Base-by-base conservation (phyloP, 2,888 invertebrate genomes). In the Platycheirus rosarum region DNA sequence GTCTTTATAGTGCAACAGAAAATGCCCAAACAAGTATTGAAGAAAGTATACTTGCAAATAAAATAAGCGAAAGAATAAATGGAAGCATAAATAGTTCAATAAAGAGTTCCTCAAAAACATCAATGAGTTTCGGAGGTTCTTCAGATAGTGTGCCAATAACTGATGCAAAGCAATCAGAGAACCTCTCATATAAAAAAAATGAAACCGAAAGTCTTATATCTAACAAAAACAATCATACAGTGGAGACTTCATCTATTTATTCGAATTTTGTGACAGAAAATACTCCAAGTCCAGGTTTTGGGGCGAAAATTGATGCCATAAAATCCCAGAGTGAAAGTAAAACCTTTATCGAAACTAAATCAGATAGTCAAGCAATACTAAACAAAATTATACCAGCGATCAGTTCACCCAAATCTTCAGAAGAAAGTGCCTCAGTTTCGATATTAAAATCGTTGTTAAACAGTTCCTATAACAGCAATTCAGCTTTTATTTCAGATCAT, bases 371-470 rank as follows among this genome's bases (percentile, higher is more conserved):
- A 23, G 14, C 13, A 14, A 9, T 7, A 32, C 1, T 8, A 1
- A 32, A 32, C 5, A 32, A n/a, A n/a, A n/a, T n/a, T n/a, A n/a
- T n/a, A n/a, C n/a, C n/a, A n/a, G n/a, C n/a, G n/a, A n/a, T n/a
- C n/a, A n/a, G n/a, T n/a, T 9, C 42, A 29, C n/a, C 16, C 2
- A 29, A 29, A n/a, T 74, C 35, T 13, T 60, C 49, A 11, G 77
- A 70, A 23, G 77, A 63, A 6, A 70, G 13, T 55, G 40, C 32
- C 2, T 11, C 11, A 5, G 37, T 70, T 18, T 75, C 75, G 5
- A 69, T 62, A 29, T 35, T 69, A 3, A 26, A 55, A 46, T 60
- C 77, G 2, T 29, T 71, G 0, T 26, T 77, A 18, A 40, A 65
- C 16, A 65, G 63, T 20, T 14, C 60, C n/a, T 29, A 26, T 9